phyloP scores from a whole-genome alignment of 2,113 vertebrate genomes.

The Orientallactaga bullata region DNA sequence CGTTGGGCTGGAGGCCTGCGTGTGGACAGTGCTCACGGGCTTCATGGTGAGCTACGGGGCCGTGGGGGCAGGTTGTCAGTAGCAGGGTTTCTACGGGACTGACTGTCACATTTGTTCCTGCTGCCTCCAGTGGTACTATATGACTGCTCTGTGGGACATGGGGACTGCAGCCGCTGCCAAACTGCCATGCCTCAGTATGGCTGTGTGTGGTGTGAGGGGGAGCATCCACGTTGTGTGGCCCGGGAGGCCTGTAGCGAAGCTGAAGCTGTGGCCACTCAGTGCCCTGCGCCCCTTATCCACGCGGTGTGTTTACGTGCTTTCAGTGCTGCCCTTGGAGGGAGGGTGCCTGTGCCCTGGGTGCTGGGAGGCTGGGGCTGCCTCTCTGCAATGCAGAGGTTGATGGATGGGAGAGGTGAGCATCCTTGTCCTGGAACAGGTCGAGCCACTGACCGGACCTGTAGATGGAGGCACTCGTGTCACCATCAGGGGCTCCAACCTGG shows the following conservation, averaged over 20 bases:
- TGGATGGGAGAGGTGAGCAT: conserved; percentile 62
- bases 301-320: conserved; percentile 87
- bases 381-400: not conserved
- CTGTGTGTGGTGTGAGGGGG: conserved; percentile 96
- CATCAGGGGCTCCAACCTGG: conserved; percentile 97
- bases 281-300: conserved; percentile 95
- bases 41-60: conserved; percentile 88
- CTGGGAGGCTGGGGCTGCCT: not conserved
- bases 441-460: conserved; percentile 94
- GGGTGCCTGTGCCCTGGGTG: not conserved
- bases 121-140: conserved; percentile 93
- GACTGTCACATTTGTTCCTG: conserved; percentile 35
- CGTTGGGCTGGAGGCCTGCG: conserved; percentile 93
- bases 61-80: not conserved
- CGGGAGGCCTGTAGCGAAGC: conserved; percentile 90
- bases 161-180: conserved; percentile 97
- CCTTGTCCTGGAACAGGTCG: conserved; percentile 89
- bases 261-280: conserved; percentile 90
- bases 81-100: not conserved
- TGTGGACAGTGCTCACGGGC: conserved; percentile 93
- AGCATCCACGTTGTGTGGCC: conserved; percentile 91
- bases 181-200: conserved; percentile 92
- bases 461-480: conserved; percentile 96
- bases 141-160: conserved; percentile 95
- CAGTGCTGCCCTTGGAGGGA: not conserved